phyloP scores from a whole-genome alignment of 2,797 vertebrate genomes.

The Trachops cirrhosus region DNA sequence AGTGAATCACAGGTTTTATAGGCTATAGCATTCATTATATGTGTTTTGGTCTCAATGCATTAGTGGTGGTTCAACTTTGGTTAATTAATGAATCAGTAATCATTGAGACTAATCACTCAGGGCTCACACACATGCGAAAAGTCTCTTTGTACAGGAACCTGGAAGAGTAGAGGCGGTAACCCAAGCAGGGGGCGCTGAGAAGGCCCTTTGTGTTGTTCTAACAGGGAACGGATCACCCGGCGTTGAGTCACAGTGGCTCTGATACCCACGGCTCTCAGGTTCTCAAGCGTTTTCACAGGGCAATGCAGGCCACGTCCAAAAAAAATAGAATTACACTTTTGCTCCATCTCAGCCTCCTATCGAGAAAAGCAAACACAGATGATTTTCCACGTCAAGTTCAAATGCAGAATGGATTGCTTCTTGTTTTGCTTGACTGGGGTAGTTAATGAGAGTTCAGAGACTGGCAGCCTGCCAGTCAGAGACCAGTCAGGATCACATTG shows the following conservation, averaged over 20 bases:
- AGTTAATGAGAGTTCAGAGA: slow-evolving; percentile 8
- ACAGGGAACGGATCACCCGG: background rate
- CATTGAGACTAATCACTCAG: background rate
- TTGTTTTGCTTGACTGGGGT: slow-evolving; percentile 29
- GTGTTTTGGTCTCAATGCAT: background rate
- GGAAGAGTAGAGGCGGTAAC: background rate
- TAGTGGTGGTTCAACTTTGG: background rate
- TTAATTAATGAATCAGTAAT: background rate
- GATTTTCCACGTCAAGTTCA: slow-evolving; percentile 48
- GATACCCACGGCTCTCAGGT: background rate
- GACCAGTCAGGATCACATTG: background rate
- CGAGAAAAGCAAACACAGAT: slow-evolving; percentile 43
- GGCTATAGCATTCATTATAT: background rate
- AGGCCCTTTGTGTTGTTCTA: background rate
- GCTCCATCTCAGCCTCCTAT: slow-evolving; percentile 28
- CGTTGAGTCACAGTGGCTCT: background rate
- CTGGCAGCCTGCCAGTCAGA: slow-evolving; percentile 10
- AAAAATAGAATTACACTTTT: slow-evolving; percentile 37
- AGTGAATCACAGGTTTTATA: background rate
- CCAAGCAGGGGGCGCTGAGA: no score
- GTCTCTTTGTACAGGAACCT: background rate
- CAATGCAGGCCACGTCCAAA: background rate
- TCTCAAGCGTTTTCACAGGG: background rate
- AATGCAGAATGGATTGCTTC: slow-evolving; percentile 20
- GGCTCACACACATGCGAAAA: background rate